Base-by-base conservation (phyloP, 2,113 vertebrate species). In the Campylomormyrus tamandua region DNA sequence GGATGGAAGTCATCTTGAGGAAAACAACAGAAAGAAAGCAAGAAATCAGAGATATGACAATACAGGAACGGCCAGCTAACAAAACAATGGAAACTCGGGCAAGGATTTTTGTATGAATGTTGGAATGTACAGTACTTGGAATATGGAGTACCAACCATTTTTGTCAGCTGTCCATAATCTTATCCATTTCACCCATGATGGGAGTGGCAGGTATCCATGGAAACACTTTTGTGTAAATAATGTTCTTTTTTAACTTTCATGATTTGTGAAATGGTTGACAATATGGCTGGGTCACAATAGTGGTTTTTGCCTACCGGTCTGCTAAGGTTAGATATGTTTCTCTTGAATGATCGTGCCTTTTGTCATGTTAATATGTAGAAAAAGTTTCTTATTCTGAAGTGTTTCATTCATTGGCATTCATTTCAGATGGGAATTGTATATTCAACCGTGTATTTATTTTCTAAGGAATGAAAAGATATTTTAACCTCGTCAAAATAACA, bases 21-120 rank as follows among this genome's bases (percentile, higher is more conserved):
- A 93, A 90, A 93, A 2, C 91, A 90, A 21, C 91, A 93, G 21
- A 92, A 90, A 90, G 93, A 94, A 27, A 89, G 19, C 8, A 46
- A 58, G 0, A 89, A 91, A 52, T 84, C 86, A 49, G 91, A 89
- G 21, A 95, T 95, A 91, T 95, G 95, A 96, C 94, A 87, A 83
- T 46, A 17, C 19, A 45, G 42, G 35, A 91, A 58, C 5, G 3
- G 3, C 58, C 58, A 87, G 66, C 31, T 87, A 50, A 45, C n/a
- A 80, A 13, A 2, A 70, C 85, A 24, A 13, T 31, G 88, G 19
- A 80, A 48, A 85, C 48, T 24, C 11, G 31, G 1, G 24, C 15
- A 35, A 24, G 42, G 19, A 48, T 88, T 90, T n/a, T 84, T 35
- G 49, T 31, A 46, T 85, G 74, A 27, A 45, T 87, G 19, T 56